Conservation (phyloP, 2,113 vertebrate genomes). For the Piaya cayana region DNA sequence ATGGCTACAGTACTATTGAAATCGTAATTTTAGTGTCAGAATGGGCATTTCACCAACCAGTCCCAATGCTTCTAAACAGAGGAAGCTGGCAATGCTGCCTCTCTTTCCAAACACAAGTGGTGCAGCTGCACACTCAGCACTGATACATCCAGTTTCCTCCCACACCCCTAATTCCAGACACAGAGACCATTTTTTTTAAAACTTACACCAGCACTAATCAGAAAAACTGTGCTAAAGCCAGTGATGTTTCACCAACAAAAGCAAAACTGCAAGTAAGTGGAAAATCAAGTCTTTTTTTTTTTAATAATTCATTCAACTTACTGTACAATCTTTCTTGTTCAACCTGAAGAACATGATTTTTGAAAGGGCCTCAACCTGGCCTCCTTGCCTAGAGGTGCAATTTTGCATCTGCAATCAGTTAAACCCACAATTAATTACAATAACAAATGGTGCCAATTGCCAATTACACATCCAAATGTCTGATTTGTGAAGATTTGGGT, state of each 20-base stretch:
- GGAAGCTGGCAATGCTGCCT: background rate
- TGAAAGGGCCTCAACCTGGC: constrained; percentile 36
- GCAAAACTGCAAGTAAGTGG: constrained; percentile 28
- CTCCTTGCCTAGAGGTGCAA: constrained; percentile 48
- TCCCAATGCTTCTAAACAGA: background rate
- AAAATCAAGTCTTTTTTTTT: constrained; percentile 4
- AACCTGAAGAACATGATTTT: constrained; percentile 57
- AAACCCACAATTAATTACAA: constrained; percentile 51
- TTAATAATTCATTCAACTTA: constrained; percentile 25
- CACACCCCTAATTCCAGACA: constrained; percentile 44
- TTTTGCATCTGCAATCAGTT: constrained; percentile 61
- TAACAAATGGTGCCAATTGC: constrained; percentile 34
- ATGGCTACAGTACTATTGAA: background rate
- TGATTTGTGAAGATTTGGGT: constrained; percentile 33
- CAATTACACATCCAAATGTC: constrained; percentile 34
- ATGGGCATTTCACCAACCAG: constrained; percentile 1
- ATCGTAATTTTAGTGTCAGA: background rate
- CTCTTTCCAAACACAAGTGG: constrained; percentile 8
- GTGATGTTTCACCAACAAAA: constrained; percentile 18
- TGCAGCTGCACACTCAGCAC: background rate
- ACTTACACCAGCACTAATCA: background rate
- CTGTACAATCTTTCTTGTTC: constrained; percentile 37
- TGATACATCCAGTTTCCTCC: constrained; percentile 23
- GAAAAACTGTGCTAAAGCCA: constrained; percentile 7
- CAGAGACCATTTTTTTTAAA: background rate